A percentile compares a stretch with the other conserved stretches of the same genome.
Evolutionary conservation across 2,888 invertebrate genomes (phyloP).

Genomic region (Calephelis perditalis): DNA sequence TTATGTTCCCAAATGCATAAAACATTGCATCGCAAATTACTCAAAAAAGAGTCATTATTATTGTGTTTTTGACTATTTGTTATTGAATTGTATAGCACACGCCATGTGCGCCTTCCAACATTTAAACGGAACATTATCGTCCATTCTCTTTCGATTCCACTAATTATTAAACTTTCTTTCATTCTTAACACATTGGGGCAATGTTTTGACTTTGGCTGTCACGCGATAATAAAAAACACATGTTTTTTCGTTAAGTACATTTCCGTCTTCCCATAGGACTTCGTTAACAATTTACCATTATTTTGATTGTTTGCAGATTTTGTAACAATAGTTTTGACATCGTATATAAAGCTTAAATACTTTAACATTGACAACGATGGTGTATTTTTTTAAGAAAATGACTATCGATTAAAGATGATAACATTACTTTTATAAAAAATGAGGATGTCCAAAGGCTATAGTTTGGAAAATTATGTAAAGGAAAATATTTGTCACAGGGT

Average conservation of each 20-base stretch:
- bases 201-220: background rate
- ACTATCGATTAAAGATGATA: too few relatives aligned
- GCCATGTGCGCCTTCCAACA: background rate
- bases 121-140: background rate
- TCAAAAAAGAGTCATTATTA: background rate
- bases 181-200: background rate
- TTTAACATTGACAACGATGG: too few relatives aligned
- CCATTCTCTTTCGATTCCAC: conserved; percentile 2
- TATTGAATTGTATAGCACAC: background rate
- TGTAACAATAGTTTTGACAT: too few relatives aligned
- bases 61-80: background rate
- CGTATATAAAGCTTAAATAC: too few relatives aligned
- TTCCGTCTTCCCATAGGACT: background rate
- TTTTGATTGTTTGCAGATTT: too few relatives aligned
- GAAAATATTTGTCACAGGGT: too few relatives aligned
- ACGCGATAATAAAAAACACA: conserved; percentile 7
- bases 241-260: background rate
- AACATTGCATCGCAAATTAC: background rate
- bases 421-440: too few relatives aligned
- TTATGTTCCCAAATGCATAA: background rate
- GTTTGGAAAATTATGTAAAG: too few relatives aligned
- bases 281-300: too few relatives aligned
- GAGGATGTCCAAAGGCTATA: too few relatives aligned
- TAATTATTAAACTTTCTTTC: conserved; percentile 12
- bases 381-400: too few relatives aligned